Base-by-base conservation (phyloP, 2,797 vertebrate species). In the Echeneis naucrates region DNA sequence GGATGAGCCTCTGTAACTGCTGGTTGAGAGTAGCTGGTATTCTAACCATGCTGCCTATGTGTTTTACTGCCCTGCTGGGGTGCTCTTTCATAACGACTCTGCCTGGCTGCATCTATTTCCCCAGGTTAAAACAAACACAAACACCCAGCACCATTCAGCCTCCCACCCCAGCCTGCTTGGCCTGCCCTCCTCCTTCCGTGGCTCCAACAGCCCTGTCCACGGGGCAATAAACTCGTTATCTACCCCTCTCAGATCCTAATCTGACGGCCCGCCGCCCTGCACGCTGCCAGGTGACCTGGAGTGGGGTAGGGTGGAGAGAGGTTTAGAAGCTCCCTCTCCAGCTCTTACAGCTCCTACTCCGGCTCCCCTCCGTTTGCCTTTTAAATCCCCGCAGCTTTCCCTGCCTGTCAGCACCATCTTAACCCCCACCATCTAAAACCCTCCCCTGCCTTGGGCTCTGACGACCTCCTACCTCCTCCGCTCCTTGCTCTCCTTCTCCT, bases 181-280 rank as follows among this genome's bases (percentile, higher is more conserved):
- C 92, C 83, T 87, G 87, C 76, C 82, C 82, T 87, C 86, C 93
- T 89, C 88, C 88, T 87, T 91, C 72, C 72, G 80, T 91, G 93
- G 93, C 94, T 94, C 94, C 93, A 93, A 82, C 86, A 87, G 86
- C 88, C 88, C 90, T 86, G 84, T 93, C 94, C 93, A 94, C 91
- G 93, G 94, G 94, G 94, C 93, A 95, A 98, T 98, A 95, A 94
- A 97, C 94, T 95, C 94, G 94, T 97, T 96, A 97, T 97, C 96
- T 97, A 94, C 91, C 95, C 92, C 93, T 96, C 94, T 96, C 95
- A 96, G 96, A 97, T 97, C 95, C 95, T 98, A 97, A 98, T 97
- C 96, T 97, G 96, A 97, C 95, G 95, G 95, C 92, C 93, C 95
- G 94, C 93, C 91, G 92, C 94, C 94, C 95, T 93, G 93, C 94